Base-by-base conservation (phyloP, 2,888 invertebrate genomes). In the Philopedon plagiatum region DNA sequence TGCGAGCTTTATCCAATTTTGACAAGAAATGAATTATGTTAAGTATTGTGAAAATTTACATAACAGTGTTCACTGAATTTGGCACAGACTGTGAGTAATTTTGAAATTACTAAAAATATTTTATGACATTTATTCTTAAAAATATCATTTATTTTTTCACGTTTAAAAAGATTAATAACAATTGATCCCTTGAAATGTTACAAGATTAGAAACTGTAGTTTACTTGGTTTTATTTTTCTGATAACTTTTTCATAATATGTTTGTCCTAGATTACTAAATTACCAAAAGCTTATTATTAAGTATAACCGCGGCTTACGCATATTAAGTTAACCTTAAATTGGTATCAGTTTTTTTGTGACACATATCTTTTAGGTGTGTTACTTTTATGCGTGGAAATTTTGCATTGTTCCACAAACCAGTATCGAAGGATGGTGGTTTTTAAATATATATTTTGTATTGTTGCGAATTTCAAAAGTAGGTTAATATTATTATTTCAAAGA, bases 281-380 rank as follows among this genome's bases (percentile, higher is more conserved):
- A 46, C 5, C 11, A 21, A 19, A 23, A 21, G 0, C 21, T 0
- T 44, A 37, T 37, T n/a, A 13, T n/a, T 37, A n/a, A n/a, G n/a
- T n/a, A n/a, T n/a, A n/a, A n/a, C n/a, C n/a, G 21, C 21, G 44
- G 44, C 2, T 15, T 29, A 29, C 29, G 8, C 11, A 2, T 54
- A 54, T 54, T 32, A 54, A 19, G 3, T 15, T 44, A 65, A 56
- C 64, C 56, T 54, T 32, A 65, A 56, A 56, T 56, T 65, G 56
- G 13, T 65, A 65, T 65, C 64, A 65, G 64, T 41, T 41, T 61
- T 41, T 54, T 51, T 8, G 64, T 41, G 64, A 65, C 64, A 54
- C 34, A 44, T 56, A 56, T 56, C 44, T 44, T 54, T 54, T 41
- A 65, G 64, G 64, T 65, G 64, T 65, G 64, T 65, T 56, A 39